Conservation (phyloP, 2,797 vertebrate species). For the Pelodytes ibericus region DNA sequence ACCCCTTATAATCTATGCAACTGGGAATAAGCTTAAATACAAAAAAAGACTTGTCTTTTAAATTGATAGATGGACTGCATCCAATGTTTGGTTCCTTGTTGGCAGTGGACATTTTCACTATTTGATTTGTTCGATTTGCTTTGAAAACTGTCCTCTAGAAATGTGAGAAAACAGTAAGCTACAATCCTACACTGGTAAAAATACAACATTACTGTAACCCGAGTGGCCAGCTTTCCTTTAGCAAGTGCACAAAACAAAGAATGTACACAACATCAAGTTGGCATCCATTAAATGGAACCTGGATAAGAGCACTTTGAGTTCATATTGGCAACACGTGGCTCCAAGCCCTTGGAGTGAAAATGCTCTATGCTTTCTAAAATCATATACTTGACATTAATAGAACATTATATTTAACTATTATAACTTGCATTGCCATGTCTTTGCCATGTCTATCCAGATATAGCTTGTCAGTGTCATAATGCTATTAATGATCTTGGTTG, state of each 20-base stretch:
- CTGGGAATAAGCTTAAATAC: slow-evolving; percentile 7
- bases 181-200: slow-evolving; percentile 24
- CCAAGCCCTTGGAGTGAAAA: background rate
- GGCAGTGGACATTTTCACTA: background rate
- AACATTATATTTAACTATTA: too few species aligned
- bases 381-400: background rate
- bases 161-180: slow-evolving; percentile 42
- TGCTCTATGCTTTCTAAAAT: background rate
- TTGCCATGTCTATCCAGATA: too few species aligned
- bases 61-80: slow-evolving; percentile 5
- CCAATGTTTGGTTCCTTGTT: background rate
- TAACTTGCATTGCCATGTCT: too few species aligned
- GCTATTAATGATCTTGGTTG: too few species aligned
- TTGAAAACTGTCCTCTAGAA: slow-evolving; percentile 10
- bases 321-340: slow-evolving; percentile 1
- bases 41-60: slow-evolving; percentile 31
- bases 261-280: background rate
- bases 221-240: slow-evolving; percentile 33
- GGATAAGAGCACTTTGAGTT: background rate
- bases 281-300: slow-evolving; percentile 2
- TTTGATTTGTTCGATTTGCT: slow-evolving; percentile 21
- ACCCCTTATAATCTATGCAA: background rate
- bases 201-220: slow-evolving; percentile 27
- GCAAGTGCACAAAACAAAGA: slow-evolving; percentile 18
- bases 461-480: too few species aligned